Evolutionary conservation across 2,797 vertebrate genomes (phyloP).

Genomic region (Antrozous pallidus): DNA sequence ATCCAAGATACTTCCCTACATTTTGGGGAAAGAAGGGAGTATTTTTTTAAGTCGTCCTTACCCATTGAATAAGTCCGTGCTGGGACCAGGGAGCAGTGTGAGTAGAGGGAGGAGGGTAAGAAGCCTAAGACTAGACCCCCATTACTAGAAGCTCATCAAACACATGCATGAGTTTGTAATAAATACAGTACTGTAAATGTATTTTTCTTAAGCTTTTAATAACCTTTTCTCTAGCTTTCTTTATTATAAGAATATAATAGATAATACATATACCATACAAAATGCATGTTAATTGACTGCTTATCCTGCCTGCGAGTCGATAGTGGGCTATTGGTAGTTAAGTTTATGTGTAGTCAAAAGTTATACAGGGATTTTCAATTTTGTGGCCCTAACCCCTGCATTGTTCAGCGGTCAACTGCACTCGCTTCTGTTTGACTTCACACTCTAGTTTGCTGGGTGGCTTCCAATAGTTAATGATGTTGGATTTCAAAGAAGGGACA

Average conservation of each 20-base stretch:
- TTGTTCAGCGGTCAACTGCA: neutral
- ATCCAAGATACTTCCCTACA: neutral
- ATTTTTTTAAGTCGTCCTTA: neutral
- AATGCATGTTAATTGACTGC: neutral
- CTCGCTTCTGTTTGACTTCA: neutral
- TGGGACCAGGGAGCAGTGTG: neutral
- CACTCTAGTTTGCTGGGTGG: neutral
- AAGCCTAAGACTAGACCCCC: neutral
- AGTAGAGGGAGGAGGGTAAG: neutral
- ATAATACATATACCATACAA: neutral
- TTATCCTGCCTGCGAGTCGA: neutral
- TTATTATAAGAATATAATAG: neutral
- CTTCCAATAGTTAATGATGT: neutral
- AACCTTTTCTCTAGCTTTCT: neutral
- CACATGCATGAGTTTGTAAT: neutral
- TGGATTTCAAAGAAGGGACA: neutral
- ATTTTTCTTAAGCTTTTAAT: neutral
- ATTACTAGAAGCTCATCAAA: neutral
- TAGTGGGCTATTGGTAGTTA: neutral
- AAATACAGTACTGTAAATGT: neutral
- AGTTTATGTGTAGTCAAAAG: neutral
- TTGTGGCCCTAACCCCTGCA: neutral
- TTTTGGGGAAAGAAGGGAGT: neutral
- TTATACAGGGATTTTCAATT: neutral
- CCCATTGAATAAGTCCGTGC: neutral